Evolutionary conservation across 2,888 invertebrate species (phyloP), one percentile per base, ranked within the genome.

Genomic region (Beris morrisii): DNA sequence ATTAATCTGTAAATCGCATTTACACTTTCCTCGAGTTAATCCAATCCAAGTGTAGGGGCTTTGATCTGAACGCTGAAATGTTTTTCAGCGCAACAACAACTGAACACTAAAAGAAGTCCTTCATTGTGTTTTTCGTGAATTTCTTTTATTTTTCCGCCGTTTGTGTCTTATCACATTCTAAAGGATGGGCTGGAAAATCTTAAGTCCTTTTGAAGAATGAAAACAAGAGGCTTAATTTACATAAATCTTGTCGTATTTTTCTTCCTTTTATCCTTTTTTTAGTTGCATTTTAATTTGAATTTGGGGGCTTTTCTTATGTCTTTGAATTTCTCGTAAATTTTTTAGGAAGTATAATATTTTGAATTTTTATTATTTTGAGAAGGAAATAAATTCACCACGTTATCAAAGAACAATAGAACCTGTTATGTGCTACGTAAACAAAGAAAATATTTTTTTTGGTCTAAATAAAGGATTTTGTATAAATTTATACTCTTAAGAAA

Each of bases 1-100:
- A 61, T 61, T 61, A 61, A 61, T 61, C 61, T 38, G 61, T 52
- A 61, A 61, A 61, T 61, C 61, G 52, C 61, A 61, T 61, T 61
- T 61, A 61, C 61, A 61, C 61, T 61, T 61, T 52, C 43, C 50
- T 50, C 15, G 32, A 50, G 52, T 61, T 61, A 50, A 61, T 61
- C 61, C 52, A 38, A 61, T 52, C 61, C 43, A 38, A 50, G 61
- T 52, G 61, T 50, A 61, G 43, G 61, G 52, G 43, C 32, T 61
- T 52, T 61, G 61, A 61, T 61, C 46, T 52, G 52, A 61, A 61
- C 13, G 52, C 13, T 32, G 48, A 59, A n/a, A 59, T 31, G 48
- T 50, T 15, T 32, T 7, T 22, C 28, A 13, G 50, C 7, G 13
- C 5, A n/a, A n/a, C 12, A 13, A 38, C 44, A 12, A 15, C 32